phyloP scores from a whole-genome alignment of 2,797 vertebrate genomes.

The Cuculus canorus region DNA sequence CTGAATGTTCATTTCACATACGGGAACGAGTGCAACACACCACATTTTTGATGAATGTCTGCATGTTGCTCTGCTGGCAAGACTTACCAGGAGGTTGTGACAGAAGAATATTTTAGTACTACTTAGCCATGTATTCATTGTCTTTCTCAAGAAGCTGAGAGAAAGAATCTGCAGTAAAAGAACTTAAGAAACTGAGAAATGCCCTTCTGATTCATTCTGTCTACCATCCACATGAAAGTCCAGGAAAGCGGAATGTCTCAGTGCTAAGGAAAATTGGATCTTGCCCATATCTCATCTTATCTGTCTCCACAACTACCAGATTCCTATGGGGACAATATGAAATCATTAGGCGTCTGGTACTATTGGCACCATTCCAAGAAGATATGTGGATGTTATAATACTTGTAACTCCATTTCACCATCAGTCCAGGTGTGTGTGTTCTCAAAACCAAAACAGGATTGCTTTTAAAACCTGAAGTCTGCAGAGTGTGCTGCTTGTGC shows the following conservation, averaged over 20 bases:
- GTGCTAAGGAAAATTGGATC: background rate
- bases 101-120: background rate
- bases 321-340: background rate
- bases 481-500: background rate
- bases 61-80: background rate
- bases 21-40: background rate
- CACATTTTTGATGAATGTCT: background rate
- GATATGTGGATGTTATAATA: background rate
- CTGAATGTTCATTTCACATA: background rate
- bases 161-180: background rate
- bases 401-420: background rate
- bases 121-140: background rate
- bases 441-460: background rate
- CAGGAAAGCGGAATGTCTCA: background rate
- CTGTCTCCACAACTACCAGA: background rate
- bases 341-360: background rate
- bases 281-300: background rate
- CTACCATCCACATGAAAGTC: background rate
- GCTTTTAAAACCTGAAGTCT: background rate
- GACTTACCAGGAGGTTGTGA: background rate
- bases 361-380: background rate
- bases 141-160: background rate
- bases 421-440: background rate
- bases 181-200: background rate
- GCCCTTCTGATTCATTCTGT: background rate